Conservation (phyloP, 2,797 vertebrate genomes). For the Mionectes olivaceus region DNA sequence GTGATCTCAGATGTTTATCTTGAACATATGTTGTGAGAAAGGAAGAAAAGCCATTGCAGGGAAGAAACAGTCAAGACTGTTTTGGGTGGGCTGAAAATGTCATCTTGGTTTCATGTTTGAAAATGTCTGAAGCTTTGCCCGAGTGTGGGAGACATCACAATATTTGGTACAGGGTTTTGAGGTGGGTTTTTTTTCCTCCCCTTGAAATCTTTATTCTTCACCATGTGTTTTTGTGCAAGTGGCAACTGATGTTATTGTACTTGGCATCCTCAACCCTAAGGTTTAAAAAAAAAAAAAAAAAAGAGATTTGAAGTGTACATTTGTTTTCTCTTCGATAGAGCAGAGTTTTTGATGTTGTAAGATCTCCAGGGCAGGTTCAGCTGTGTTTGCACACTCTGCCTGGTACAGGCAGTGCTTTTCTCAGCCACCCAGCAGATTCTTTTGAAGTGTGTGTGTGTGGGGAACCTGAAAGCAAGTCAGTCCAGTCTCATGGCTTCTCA, state of each 20-base stretch:
- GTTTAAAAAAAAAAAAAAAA: neutral
- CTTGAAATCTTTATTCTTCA: neutral
- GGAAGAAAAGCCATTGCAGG: neutral
- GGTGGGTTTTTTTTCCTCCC: neutral
- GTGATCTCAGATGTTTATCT: neutral
- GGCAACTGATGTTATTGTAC: neutral
- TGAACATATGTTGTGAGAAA: neutral
- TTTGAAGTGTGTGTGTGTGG: neutral
- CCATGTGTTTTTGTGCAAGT: neutral
- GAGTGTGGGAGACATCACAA: neutral
- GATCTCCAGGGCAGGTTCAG: neutral
- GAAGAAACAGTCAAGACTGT: neutral
- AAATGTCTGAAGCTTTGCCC: neutral
- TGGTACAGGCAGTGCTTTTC: neutral
- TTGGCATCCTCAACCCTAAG: neutral
- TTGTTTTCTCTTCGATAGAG: slow-evolving; percentile 1
- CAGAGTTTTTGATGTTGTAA: neutral
- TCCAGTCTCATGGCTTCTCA: neutral
- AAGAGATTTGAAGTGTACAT: neutral
- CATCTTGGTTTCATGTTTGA: neutral
- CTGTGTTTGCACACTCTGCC: neutral
- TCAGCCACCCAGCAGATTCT: neutral
- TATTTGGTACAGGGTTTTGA: slow-evolving; percentile 12
- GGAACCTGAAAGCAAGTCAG: neutral
- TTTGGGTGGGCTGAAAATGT: slow-evolving; percentile 26